Evolutionary conservation across 2,888 invertebrate genomes (phyloP), one percentile per base, ranked within the genome.

Genomic region (Limnephilus rhombicus): DNA sequence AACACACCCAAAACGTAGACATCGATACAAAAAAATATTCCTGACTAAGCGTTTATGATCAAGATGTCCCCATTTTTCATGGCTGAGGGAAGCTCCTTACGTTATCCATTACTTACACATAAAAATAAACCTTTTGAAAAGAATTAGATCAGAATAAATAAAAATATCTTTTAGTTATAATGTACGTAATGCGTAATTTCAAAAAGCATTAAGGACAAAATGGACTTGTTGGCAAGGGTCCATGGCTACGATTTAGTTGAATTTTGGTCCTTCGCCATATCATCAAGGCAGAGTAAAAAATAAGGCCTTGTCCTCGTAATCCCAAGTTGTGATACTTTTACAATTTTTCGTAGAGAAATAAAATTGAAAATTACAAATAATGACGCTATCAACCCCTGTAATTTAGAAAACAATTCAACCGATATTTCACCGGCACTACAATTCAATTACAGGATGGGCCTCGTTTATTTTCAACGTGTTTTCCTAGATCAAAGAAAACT

Each of bases 131-230:
- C 68, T 68, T 68, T 5, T 68, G 68, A 68, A 68, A 68, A 68
- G 68, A 68, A n/a, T 68, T 24, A n/a, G 2, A 82, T 41, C 31
- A 90, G 92, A 80, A 49, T 29, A 81, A 88, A 49, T 49, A 53
- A 85, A 85, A 85, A 53, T 90, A 83, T n/a, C 68, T 68, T 68
- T 90, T 2, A 24, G 68, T 68, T 68, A 68, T n/a, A 68, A 68
- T 68, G 68, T 68, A 68, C 68, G 68, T 68, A 68, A 68, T 24
- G 68, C 24, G 68, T 68, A 68, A 68, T 68, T 68, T n/a, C 9
- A 68, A n/a, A 68, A 24, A 68, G 68, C 68, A 68, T 68, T 68
- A 9, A 24, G 68, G n/a, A 68, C n/a, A 24, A 68, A 68, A 68
- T 68, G 68, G 68, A n/a, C 68, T 68, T 68, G 68, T 68, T 82